Evolutionary conservation across 2,113 vertebrate genomes (phyloP).

Genomic region (Nannospalax galili): DNA sequence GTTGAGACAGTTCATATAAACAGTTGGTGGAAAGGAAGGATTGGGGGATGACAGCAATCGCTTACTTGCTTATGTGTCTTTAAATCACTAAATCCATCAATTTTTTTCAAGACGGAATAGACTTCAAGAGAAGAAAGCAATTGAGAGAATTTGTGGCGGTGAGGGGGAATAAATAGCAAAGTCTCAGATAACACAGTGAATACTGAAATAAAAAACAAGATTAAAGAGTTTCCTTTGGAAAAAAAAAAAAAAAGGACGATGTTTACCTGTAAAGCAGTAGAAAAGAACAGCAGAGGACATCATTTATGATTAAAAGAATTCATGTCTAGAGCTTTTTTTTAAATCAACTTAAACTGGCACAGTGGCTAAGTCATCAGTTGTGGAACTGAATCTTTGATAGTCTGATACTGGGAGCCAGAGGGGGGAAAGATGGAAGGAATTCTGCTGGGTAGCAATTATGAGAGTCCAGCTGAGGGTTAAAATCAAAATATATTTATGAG

Average conservation of each 20-base stretch:
- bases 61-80: background rate
- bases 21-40: background rate
- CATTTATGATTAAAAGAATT: background rate
- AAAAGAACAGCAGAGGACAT: background rate
- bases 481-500: slow-evolving; percentile 2
- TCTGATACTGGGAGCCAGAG: background rate
- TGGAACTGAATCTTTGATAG: background rate
- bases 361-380: background rate
- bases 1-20: too few relatives aligned
- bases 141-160: background rate
- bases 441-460: background rate
- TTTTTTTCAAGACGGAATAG: background rate
- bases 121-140: background rate
- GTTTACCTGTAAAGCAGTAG: background rate
- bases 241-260: background rate
- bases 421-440: background rate
- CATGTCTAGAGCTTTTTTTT: too few relatives aligned
- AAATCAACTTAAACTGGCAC: background rate
- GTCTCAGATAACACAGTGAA: background rate
- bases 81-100: background rate
- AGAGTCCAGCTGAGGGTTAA: background rate
- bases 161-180: background rate
- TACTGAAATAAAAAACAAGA: background rate
- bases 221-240: background rate
- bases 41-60: background rate